phyloP scores from a whole-genome alignment of 2,113 vertebrate species.

The Toxotes chatareus region DNA sequence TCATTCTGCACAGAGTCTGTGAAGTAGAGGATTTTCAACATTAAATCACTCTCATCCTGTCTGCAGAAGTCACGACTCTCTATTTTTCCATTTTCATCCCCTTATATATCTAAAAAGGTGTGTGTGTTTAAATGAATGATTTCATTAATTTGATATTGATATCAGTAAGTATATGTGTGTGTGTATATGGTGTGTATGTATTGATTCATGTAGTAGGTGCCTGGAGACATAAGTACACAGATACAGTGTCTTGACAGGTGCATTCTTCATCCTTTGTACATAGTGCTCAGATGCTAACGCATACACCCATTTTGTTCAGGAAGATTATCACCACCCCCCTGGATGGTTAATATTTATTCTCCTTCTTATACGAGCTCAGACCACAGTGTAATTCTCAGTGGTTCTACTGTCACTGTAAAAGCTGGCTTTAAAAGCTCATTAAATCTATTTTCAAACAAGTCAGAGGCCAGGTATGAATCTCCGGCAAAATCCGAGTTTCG shows the following conservation, averaged over 20 bases:
- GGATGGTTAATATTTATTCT: neutral
- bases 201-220: neutral
- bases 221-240: neutral
- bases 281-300: neutral
- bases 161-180: neutral
- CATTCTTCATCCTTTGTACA: neutral
- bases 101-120: neutral
- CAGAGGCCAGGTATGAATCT: slow-evolving; percentile 30
- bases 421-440: slow-evolving; percentile 51
- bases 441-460: slow-evolving; percentile 47
- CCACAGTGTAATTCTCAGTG: slow-evolving; percentile 8
- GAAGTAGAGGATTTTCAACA: neutral
- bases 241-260: neutral
- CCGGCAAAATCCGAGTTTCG: slow-evolving; percentile 2
- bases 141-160: neutral
- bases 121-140: neutral
- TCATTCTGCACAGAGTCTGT: neutral
- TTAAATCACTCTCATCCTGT: neutral
- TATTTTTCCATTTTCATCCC: neutral
- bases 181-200: neutral
- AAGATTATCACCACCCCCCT: slow-evolving; percentile 14
- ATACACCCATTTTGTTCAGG: neutral
- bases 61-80: neutral
- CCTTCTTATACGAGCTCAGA: neutral
- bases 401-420: slow-evolving; percentile 1